Percentiles rank a stretch among this genome's conserved stretches.
Evolutionary conservation across 2,113 vertebrate species (phyloP).

Genomic region (Tympanuchus pallidicinctus): DNA sequence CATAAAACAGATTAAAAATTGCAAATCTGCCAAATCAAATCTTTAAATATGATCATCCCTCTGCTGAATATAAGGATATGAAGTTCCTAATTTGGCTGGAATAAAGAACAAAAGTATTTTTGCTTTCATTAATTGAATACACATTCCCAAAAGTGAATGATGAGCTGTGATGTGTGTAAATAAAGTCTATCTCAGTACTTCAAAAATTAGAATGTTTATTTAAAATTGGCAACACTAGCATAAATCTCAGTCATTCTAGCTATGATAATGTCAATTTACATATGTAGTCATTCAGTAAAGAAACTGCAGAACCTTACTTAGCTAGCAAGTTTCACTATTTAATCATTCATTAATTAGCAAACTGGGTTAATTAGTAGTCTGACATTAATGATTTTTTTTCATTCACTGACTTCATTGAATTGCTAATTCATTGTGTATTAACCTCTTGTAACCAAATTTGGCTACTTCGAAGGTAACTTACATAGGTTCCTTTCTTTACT

Average conservation of each 20-base stretch:
- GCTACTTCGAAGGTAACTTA: background rate
- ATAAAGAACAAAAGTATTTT: conserved; percentile 50
- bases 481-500: background rate
- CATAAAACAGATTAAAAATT: conserved; percentile 42
- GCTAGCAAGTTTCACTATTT: background rate
- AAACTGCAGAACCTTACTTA: background rate
- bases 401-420: background rate
- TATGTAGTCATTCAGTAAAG: background rate
- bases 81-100: conserved; percentile 39
- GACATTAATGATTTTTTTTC: background rate
- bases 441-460: background rate
- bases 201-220: conserved; percentile 16
- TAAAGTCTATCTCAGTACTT: background rate
- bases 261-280: background rate
- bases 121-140: conserved; percentile 3
- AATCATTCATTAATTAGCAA: background rate
- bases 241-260: background rate
- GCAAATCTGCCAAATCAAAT: conserved; percentile 10
- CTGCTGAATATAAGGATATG: conserved; percentile 46
- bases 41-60: background rate
- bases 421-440: background rate
- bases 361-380: background rate
- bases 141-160: conserved; percentile 31
- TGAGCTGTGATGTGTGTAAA: conserved; percentile 41
- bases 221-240: conserved; percentile 31